phyloP scores from a whole-genome alignment of 2,113 vertebrate species.

The Zootoca vivipara region DNA sequence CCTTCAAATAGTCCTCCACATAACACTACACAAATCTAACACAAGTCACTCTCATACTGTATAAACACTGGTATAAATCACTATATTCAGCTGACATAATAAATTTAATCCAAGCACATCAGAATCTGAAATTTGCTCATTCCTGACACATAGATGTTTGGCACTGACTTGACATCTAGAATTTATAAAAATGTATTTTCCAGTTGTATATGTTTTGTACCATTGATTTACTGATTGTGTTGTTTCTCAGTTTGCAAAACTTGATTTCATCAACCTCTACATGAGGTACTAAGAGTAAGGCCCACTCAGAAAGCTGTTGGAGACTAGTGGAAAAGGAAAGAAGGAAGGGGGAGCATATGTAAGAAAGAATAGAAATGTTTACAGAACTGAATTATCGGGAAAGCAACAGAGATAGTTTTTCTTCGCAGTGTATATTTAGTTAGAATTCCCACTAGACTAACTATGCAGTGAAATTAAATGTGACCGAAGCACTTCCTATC shows the following conservation, averaged over 20 bases:
- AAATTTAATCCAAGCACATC: not conserved
- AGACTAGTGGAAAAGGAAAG: not conserved
- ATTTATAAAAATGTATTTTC: not conserved
- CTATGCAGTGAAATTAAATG: not conserved
- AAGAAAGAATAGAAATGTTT: rapidly evolving
- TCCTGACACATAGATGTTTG: not conserved
- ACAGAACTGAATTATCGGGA: not conserved
- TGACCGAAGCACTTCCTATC: not conserved
- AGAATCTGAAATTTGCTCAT: not conserved
- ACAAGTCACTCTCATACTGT: not conserved
- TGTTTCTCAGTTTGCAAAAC: not conserved
- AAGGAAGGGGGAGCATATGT: not conserved
- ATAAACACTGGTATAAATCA: rapidly evolving
- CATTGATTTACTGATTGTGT: not conserved
- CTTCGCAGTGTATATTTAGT: not conserved
- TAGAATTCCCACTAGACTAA: not conserved
- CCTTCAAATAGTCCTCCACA: not conserved
- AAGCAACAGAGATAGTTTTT: no score
- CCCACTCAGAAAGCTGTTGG: slow-evolving; percentile 40
- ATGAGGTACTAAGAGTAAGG: slow-evolving; percentile 32
- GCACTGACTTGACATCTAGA: not conserved
- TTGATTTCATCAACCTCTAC: slow-evolving; percentile 14
- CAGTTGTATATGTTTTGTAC: not conserved
- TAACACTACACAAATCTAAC: not conserved
- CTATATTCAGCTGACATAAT: not conserved